Evolutionary conservation across 2,888 invertebrate species (phyloP), one percentile per base, ranked within the genome.

Genomic region (Diarsia dahlii): DNA sequence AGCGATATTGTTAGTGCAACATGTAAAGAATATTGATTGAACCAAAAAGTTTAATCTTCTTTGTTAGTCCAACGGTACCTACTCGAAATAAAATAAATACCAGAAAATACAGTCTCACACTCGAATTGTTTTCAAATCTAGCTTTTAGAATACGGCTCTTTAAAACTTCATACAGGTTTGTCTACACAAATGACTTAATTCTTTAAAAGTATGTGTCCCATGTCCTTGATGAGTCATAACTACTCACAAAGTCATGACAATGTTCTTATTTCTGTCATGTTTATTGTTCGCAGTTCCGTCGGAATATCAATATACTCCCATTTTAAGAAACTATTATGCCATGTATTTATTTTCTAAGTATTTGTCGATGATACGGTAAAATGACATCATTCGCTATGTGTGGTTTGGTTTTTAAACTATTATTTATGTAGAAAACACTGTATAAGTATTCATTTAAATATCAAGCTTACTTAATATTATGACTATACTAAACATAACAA

Each of bases 131-230:
- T 63, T 76, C 50, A 65, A 81, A 58, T 71, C 46, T 64, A 72
- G 70, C 48, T 39, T 65, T 34, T 52, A 77, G 78, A 84, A 80
- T 83, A 82, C 8, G 71, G 54, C 23, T 68, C 28, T 71, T 76
- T 70, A 72, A 58, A 60, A 65, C 9, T 67, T 69, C n/a, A 18
- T 65, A 84, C 90, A 83, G 80, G 89, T 89, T 81, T 88, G 87
- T 89, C 91, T 87, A 91, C 91, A 87, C 89, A 81, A 82, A 81
- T 76, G 81, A 83, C 84, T 88, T 86, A 84, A 84, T 86, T 79
- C 71, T 75, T 65, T 84, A 86, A 72, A 71, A 76, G 71, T 66
- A 62, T 80, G 67, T 46, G 54, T 71, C 56, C 63, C 56, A 13
- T 84, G 82, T 76, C 80, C 83, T 84, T 85, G 87, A n/a, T 79